These are phyloP conservation scores for Leptopilina clavipes DNA, from an alignment of 1,140 invertebrate species.

Conservation along the genomic window DNA sequence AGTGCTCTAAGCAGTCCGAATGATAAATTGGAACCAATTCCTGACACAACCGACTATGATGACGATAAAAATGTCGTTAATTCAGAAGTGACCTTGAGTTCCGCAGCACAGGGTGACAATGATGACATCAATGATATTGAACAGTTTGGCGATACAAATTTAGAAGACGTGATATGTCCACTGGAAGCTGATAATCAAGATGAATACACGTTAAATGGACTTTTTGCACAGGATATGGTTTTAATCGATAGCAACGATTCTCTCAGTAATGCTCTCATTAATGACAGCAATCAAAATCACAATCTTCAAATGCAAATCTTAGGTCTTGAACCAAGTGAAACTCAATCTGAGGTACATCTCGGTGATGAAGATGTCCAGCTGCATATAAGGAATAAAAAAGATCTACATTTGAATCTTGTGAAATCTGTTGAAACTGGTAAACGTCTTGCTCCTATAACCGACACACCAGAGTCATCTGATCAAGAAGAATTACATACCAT, in stretches of 20 bases:
- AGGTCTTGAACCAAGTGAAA: constrained; percentile 68
- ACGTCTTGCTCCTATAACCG: constrained; percentile 66
- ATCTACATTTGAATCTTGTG: constrained; percentile 66
- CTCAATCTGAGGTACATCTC: constrained; percentile 64
- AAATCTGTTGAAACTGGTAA: constrained; percentile 62
- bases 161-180: constrained; percentile 76
- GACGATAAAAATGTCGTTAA: constrained; percentile 78
- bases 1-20: constrained; percentile 61
- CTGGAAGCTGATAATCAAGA: constrained; percentile 77
- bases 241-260: constrained; percentile 78
- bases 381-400: constrained; percentile 67
- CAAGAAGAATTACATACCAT: constrained; percentile 71
- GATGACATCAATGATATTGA: constrained; percentile 79
- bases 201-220: constrained; percentile 79
- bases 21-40: constrained; percentile 67
- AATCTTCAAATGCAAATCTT: constrained; percentile 70
- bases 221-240: constrained; percentile 79
- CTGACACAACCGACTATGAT: constrained; percentile 78
- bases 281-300: constrained; percentile 65
- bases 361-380: constrained; percentile 65
- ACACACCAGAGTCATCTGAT: constrained; percentile 76
- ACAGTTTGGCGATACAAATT: constrained; percentile 75
- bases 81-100: constrained; percentile 77
- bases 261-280: constrained; percentile 72
- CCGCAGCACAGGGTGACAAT: constrained; percentile 76